Percentiles rank a stretch among this genome's conserved stretches.
Conservation (phyloP, 2,888 invertebrate genomes). For the Ypsolopha scabrella region DNA sequence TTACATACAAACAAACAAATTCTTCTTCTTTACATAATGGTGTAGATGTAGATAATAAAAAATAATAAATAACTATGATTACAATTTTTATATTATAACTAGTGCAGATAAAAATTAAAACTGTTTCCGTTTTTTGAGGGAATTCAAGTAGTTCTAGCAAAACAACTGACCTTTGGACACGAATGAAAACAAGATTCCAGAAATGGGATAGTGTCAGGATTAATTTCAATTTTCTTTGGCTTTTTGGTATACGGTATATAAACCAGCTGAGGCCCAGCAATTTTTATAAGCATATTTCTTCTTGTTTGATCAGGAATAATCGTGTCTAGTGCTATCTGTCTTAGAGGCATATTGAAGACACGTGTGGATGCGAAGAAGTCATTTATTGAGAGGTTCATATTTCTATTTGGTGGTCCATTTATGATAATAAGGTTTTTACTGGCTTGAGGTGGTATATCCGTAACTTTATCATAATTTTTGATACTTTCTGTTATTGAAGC, state of each 20-base stretch:
- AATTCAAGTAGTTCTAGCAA: not conserved
- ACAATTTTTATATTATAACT: too few relatives aligned
- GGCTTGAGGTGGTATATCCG: too few relatives aligned
- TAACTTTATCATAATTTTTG: not conserved
- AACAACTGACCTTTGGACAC: constrained; percentile 40
- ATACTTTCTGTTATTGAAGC: too few relatives aligned
- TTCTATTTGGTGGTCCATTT: constrained; percentile 23
- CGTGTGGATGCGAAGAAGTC: constrained; percentile 50
- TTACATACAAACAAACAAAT: too few relatives aligned
- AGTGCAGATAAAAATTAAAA: too few relatives aligned
- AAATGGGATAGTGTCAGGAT: constrained; percentile 35
- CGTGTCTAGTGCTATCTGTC: constrained; percentile 18
- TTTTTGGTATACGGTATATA: constrained; percentile 27
- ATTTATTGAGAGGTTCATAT: constrained; percentile 38
- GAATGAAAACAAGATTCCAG: constrained; percentile 43
- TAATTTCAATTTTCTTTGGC: constrained; percentile 31
- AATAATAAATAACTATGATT: too few relatives aligned
- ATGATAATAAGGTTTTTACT: constrained; percentile 27
- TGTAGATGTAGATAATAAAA: too few relatives aligned
- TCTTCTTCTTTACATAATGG: too few relatives aligned
- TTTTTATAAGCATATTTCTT: constrained; percentile 26
- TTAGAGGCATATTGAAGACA: constrained; percentile 34
- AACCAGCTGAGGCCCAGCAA: constrained; percentile 34
- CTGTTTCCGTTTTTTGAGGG: not conserved
- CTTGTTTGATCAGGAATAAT: constrained; percentile 16